Evolutionary conservation across 92 coral and sea anemone species (phyloP).

Genomic region (Palythoa heliodiscus): DNA sequence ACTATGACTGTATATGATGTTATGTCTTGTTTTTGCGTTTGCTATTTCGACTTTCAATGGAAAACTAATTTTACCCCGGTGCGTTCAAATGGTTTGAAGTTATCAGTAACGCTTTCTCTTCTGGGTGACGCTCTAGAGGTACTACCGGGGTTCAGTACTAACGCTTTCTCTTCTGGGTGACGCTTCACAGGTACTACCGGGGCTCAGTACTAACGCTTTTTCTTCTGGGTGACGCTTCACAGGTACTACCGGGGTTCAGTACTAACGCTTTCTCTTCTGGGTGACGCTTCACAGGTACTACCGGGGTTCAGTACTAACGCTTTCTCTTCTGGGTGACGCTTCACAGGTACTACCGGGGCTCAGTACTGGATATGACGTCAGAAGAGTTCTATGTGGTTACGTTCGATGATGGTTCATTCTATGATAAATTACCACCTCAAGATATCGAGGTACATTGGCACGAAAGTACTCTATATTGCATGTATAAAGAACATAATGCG

Average conservation of each 20-base stretch:
- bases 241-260: conserved; percentile 87
- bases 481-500: background rate
- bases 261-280: background rate
- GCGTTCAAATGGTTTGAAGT: too few species aligned
- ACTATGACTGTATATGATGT: too few species aligned
- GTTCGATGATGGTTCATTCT: conserved; percentile 78
- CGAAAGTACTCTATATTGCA: background rate
- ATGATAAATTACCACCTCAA: conserved; percentile 74
- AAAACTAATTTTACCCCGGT: too few species aligned
- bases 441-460: conserved; percentile 59
- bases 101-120: too few species aligned
- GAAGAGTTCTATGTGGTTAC: conserved; percentile 82
- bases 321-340: background rate
- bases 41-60: too few species aligned
- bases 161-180: background rate
- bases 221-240: background rate
- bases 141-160: background rate
- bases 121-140: too few species aligned
- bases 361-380: conserved; percentile 72
- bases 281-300: conserved; percentile 57
- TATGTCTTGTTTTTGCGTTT: too few species aligned
- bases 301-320: conserved; percentile 60
- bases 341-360: conserved; percentile 79
- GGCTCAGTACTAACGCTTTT: conserved; percentile 51
- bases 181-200: conserved; percentile 67